Percentiles rank a stretch among this genome's conserved stretches.
Evolutionary conservation across 2,797 vertebrate species (phyloP).

Genomic region (Rhabdophis nuchalis): DNA sequence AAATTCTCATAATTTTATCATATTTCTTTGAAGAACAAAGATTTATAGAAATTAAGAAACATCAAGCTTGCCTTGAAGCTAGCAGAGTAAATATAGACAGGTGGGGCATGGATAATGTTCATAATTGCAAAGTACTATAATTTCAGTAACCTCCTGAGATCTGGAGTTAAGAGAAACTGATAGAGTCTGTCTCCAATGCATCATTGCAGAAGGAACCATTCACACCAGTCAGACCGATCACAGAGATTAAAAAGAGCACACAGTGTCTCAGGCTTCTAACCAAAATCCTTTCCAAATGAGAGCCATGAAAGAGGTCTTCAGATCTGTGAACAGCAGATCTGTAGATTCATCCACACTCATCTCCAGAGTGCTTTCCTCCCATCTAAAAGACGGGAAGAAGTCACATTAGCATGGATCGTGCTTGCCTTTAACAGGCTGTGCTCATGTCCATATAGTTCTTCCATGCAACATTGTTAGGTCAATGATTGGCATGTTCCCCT

Average conservation of each 20-base stretch:
- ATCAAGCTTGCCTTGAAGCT: neutral
- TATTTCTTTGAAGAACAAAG: neutral
- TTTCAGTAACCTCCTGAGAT: neutral
- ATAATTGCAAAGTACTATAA: rapidly evolving
- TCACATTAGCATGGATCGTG: neutral
- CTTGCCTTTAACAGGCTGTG: neutral
- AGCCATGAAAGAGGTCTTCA: neutral
- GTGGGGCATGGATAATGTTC: neutral
- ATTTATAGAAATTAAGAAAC: constrained; percentile 14
- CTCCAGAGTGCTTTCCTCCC: neutral
- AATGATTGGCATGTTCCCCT: neutral
- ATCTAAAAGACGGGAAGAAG: neutral
- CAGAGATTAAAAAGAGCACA: neutral
- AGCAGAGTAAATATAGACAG: neutral
- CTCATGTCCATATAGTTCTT: neutral
- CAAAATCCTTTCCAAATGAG: neutral
- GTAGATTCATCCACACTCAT: neutral
- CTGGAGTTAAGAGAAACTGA: neutral
- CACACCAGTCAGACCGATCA: neutral
- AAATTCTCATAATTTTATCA: neutral
- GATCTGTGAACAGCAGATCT: neutral
- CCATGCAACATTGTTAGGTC: neutral
- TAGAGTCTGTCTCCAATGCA: neutral
- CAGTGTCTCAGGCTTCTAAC: neutral
- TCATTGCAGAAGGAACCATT: neutral